Percentiles rank a stretch among this genome's conserved stretches.
phyloP scores from a whole-genome alignment of 2,113 vertebrate genomes.

The Tursiops truncatus region DNA sequence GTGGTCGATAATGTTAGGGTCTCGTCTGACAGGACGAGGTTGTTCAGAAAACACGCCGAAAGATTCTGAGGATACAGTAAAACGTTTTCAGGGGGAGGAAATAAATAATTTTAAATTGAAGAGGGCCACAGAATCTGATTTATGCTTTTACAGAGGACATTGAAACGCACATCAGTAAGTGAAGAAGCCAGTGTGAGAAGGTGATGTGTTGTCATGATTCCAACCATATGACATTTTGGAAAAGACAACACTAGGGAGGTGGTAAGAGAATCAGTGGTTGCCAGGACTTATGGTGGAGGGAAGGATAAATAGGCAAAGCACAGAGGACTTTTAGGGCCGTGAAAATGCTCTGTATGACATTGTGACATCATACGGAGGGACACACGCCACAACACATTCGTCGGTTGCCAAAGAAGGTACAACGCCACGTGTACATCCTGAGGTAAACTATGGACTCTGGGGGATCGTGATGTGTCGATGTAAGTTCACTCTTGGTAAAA shows the following conservation, averaged over 20 bases:
- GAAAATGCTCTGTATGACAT: background rate
- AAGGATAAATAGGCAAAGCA: fast-evolving
- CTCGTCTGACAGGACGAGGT: background rate
- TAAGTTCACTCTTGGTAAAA: no score
- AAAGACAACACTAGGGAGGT: background rate
- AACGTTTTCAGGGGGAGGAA: background rate
- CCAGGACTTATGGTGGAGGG: no score
- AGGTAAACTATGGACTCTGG: background rate
- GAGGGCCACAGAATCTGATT: background rate
- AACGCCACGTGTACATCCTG: no score
- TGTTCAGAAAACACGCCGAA: background rate
- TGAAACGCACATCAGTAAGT: background rate
- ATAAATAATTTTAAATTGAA: background rate
- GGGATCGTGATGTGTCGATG: fast-evolving
- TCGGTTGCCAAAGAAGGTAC: background rate
- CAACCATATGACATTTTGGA: background rate
- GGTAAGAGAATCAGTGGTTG: background rate
- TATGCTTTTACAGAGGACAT: background rate
- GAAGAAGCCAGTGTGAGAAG: background rate
- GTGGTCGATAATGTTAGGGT: background rate
- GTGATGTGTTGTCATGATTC: background rate
- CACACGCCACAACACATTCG: fast-evolving
- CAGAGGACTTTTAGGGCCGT: background rate
- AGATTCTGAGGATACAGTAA: background rate
- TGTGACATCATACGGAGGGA: background rate